A percentile compares a stretch with the other conserved stretches of the same genome.
phyloP scores from a whole-genome alignment of 2,797 vertebrate genomes.

The Trachops cirrhosus region DNA sequence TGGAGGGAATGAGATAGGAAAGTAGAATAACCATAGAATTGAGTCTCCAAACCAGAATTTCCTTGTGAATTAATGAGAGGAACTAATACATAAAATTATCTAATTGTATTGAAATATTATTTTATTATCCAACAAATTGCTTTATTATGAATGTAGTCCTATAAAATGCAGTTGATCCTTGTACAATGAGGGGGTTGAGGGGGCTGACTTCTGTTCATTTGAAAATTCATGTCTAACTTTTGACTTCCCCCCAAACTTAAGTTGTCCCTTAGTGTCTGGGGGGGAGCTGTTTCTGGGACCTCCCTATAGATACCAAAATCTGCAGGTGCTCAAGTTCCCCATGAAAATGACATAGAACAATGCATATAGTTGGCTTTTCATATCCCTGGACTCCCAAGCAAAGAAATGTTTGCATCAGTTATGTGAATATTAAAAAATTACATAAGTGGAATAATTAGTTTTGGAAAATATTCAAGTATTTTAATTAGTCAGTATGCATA shows the following conservation, averaged over 20 bases:
- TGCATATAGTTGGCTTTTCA: neutral
- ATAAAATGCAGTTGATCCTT: neutral
- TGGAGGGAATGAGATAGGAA: neutral
- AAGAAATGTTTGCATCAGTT: neutral
- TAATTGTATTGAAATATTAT: neutral
- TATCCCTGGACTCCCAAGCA: neutral
- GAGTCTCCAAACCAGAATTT: neutral
- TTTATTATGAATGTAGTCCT: neutral
- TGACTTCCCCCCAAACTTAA: neutral
- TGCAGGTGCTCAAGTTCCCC: neutral
- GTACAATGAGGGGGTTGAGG: neutral
- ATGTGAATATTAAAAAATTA: neutral
- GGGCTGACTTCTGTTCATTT: neutral
- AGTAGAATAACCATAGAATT: neutral
- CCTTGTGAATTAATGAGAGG: neutral
- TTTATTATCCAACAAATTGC: neutral
- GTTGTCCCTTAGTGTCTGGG: neutral
- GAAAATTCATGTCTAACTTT: neutral
- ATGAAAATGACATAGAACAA: neutral
- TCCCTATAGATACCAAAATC: neutral
- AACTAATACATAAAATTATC: neutral
- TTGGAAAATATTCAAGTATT: neutral
- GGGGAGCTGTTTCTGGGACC: neutral
- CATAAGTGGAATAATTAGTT: neutral
- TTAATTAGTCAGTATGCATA: neutral